Evolutionary conservation across 1,140 invertebrate species (phyloP), one percentile per base, ranked within the genome.

Genomic region (Leptoteleia sp.): DNA sequence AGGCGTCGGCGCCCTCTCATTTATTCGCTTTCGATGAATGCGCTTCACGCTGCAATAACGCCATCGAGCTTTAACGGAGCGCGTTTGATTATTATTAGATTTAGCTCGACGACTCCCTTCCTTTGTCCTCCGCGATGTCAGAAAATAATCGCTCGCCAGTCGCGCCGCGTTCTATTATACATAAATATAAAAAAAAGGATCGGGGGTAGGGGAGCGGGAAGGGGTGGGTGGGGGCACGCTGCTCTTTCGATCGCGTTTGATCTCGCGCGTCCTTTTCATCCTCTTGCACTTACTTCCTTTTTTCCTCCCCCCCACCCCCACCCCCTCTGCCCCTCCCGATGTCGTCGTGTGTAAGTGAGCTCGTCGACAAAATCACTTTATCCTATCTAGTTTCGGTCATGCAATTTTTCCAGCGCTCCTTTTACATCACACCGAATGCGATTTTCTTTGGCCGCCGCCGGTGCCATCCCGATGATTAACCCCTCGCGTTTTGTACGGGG

Each of bases 331-430:
- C n/a, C n/a, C n/a, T n/a, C 43, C 31, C 43, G 42, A 35, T 35
- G 64, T 76, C 45, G 48, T 61, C 55, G 61, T 54, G 52, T 75
- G 70, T 70, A 75, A 79, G 70, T 54, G 59, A 76, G 61, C 72
- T 68, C 68, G 62, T 65, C 62, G 73, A 76, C 72, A 57, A 73
- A 80, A 80, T 77, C 70, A 73, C 70, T 70, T 75, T 77, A 75
- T 77, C 68, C 75, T 55, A 68, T 77, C 68, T 77, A 48, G 57
- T 72, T 67, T 62, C 70, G 55, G 54, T 68, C 68, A 57, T 80
- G 62, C 72, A 73, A 78, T 75, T 79, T 80, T 73, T 79, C 68
- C 42, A 25, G 19, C 40, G 47, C 29, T 76, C 27, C 45, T 54
- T 70, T 64, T 68, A 57, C 33, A 47, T 43, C 61, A 37, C 62